Conservation (phyloP, 2,797 vertebrate species). For the Poeciliopsis presidionis region DNA sequence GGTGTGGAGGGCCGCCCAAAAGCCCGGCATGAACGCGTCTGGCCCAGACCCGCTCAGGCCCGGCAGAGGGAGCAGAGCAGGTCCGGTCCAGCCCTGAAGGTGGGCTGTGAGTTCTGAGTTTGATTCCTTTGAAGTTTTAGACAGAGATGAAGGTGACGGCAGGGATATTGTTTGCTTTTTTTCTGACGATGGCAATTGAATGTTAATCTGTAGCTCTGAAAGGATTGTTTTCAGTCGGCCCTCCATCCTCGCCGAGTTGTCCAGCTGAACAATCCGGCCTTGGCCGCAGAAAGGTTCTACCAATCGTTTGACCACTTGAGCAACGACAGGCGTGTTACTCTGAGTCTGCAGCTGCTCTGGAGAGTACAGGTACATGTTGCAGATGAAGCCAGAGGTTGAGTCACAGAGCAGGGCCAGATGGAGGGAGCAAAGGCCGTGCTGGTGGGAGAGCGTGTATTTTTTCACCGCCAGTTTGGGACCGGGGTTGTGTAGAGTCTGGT, state of each 20-base stretch:
- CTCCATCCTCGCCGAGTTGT: constrained; percentile 64
- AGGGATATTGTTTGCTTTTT: constrained; percentile 6
- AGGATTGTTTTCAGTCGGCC: constrained; percentile 53
- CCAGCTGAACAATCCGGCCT: constrained; percentile 60
- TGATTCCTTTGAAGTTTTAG: constrained; percentile 14
- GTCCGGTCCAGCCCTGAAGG: constrained; percentile 72
- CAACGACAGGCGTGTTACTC: constrained; percentile 58
- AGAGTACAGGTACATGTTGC: constrained; percentile 73
- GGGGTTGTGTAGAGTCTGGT: constrained; percentile 60
- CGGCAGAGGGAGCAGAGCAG: constrained; percentile 57
- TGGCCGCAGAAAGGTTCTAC: constrained; percentile 65
- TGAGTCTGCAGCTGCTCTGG: constrained; percentile 63
- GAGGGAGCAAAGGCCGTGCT: constrained; percentile 47
- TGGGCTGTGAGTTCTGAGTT: constrained; percentile 38
- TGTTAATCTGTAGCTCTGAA: constrained; percentile 44
- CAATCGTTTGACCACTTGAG: constrained; percentile 71
- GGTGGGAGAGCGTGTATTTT: constrained; percentile 69
- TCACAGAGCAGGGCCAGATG: constrained; percentile 72
- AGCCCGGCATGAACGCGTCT: constrained; percentile 64
- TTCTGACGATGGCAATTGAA: constrained; percentile 48
- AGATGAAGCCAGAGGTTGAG: constrained; percentile 69
- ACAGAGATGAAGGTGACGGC: constrained; percentile 9
- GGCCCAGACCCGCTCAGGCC: constrained; percentile 30
- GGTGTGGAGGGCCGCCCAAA: constrained; percentile 72
- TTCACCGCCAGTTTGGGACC: constrained; percentile 67